phyloP scores from a whole-genome alignment of 2,888 invertebrate species.

The Imbricaverruca yamaguchii region DNA sequence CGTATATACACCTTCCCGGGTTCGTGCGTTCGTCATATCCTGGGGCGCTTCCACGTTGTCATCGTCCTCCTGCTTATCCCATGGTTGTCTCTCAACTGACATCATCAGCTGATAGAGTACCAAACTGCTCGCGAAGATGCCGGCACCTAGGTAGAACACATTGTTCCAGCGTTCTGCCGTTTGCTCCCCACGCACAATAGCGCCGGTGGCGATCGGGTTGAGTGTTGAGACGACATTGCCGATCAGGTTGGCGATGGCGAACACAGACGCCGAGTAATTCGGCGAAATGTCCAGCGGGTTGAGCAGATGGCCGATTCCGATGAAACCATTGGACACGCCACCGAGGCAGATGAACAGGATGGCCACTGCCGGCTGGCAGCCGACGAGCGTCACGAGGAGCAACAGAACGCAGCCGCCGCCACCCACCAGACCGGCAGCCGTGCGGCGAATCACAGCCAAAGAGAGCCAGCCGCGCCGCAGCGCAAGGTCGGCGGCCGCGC shows the following conservation, averaged over 20 bases:
- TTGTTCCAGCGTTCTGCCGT: conserved; percentile 10
- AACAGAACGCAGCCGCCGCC: neutral
- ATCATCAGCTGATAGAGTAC: neutral
- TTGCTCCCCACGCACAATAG: neutral
- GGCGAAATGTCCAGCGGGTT: conserved; percentile 18
- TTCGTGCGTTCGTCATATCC: too few species aligned
- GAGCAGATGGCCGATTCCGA: neutral
- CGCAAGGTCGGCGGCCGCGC: neutral
- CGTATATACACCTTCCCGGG: too few species aligned
- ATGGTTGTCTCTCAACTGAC: neutral
- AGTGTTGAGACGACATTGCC: neutral
- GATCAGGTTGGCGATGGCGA: neutral
- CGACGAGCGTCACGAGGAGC: neutral
- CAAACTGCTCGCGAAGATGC: neutral
- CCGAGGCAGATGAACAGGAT: neutral
- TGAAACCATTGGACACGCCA: neutral
- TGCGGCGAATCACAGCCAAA: neutral
- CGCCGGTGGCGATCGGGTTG: conserved; percentile 2
- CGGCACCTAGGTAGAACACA: conserved; percentile 14
- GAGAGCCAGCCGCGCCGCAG: neutral
- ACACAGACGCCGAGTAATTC: neutral
- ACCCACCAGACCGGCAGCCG: neutral
- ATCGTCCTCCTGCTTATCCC: neutral
- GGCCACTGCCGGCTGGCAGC: neutral
- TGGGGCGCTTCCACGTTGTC: too few species aligned